Base-by-base conservation (phyloP, 2,797 vertebrate genomes). In the Molossus molossus region DNA sequence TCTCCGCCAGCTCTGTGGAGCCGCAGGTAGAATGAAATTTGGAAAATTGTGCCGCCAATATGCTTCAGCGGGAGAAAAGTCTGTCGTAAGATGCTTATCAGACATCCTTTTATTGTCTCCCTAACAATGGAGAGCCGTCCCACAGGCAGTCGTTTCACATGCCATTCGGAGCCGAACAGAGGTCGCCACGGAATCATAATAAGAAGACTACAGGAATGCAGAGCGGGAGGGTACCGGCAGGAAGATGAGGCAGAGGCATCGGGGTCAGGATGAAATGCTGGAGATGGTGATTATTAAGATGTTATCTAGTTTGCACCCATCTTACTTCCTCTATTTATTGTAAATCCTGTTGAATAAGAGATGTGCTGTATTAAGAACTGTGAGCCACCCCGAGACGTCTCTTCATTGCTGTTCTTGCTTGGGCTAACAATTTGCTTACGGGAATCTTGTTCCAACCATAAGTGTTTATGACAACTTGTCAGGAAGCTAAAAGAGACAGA, bases 71-170 rank as follows among this genome's bases (percentile, higher is more conserved):
- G 81, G 87, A 97, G 97, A 95, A 96, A 97, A 97, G 48, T 95
- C 95, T 94, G 90, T 65, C 6, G 25, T 93, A 50, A 97, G 97
- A 97, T 97, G 89, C 64, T 97, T 97, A 98, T 98, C 97, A 97
- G 85, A 96, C 96, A 97, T 97, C 97, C 97, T 97, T 95, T 94
- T 83, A 97, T 97, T 97, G 97, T 98, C 96, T 96, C 58, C 55
- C 1, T 90, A 67, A 98, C 97, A 98, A 98, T 97, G 94, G 87
- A 57, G 83, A 97, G 91, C 72, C 1, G 84, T 62, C 75, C 95
- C 96, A 97, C 73, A 29, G 80, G 95, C 23, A 20, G 72, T 67
- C 62, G 4, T 82, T 97, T 93, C 10, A 9, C 84, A 96, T 90
- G 93, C 96, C 95, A 85, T 96, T 96, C 87, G 82, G 79, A 88